Evolutionary conservation across 2,113 vertebrate genomes (phyloP).

Genomic region (Phodopus roborovskii): DNA sequence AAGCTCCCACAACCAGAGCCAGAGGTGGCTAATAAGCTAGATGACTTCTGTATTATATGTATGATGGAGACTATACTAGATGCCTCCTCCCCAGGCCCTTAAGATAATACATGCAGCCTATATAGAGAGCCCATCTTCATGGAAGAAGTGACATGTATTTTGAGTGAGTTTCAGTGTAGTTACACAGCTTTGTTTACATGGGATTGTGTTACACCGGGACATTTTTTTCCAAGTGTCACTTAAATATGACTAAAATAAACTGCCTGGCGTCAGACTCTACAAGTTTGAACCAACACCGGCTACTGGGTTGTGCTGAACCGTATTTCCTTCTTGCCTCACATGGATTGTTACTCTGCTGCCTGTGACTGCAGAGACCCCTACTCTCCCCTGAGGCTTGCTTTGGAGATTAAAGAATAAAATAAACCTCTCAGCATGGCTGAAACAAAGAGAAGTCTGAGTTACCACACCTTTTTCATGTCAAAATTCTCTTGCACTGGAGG

Average conservation of each 20-base stretch:
- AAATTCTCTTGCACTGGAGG: slow-evolving; percentile 91
- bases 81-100: not conserved
- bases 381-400: not conserved
- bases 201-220: not conserved
- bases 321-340: not conserved
- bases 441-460: not conserved
- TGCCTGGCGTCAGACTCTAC: not conserved
- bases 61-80: not conserved
- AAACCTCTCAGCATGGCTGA: not conserved
- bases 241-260: not conserved
- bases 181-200: not conserved
- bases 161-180: not conserved
- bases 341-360: not conserved
- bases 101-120: not conserved
- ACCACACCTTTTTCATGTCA: slow-evolving; percentile 88
- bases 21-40: not conserved
- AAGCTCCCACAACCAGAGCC: not conserved
- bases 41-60: not conserved
- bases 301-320: not conserved
- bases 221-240: not conserved
- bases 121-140: not conserved
- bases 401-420: not conserved
- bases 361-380: not conserved
- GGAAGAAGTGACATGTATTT: not conserved
- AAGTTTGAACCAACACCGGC: not conserved